phyloP scores from a whole-genome alignment of 1,140 invertebrate genomes.

The Helicoverpa armigera region DNA sequence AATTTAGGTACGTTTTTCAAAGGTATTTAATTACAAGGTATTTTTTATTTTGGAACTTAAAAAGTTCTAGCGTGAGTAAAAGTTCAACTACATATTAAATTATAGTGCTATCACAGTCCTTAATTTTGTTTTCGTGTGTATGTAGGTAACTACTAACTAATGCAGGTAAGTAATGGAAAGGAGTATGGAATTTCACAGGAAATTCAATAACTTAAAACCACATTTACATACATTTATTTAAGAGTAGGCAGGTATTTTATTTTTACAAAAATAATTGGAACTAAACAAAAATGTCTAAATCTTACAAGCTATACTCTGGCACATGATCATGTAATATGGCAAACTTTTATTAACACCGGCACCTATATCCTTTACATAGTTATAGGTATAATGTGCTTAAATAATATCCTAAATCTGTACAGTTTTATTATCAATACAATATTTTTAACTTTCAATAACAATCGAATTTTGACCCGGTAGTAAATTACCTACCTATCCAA shows the following conservation, averaged over 20 bases:
- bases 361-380: too few species aligned
- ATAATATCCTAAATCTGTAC: constrained; percentile 48
- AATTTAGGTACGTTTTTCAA: too few species aligned
- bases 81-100: too few species aligned
- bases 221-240: constrained; percentile 17
- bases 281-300: neutral
- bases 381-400: constrained; percentile 30
- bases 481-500: too few species aligned
- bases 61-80: too few species aligned
- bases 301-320: constrained; percentile 14
- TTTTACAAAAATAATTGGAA: constrained; percentile 23
- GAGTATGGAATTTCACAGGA: too few species aligned
- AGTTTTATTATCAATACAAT: constrained; percentile 11
- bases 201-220: neutral
- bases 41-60: too few species aligned
- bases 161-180: neutral
- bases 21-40: too few species aligned
- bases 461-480: too few species aligned
- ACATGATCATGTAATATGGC: constrained; percentile 30
- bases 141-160: too few species aligned
- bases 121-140: too few species aligned
- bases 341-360: neutral
- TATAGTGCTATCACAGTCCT: too few species aligned
- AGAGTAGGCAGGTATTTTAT: constrained; percentile 1
- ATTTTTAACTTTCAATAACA: neutral